Evolutionary conservation across 2,797 vertebrate genomes (phyloP), one percentile per base, ranked within the genome.

Genomic region (Channallabes apus): DNA sequence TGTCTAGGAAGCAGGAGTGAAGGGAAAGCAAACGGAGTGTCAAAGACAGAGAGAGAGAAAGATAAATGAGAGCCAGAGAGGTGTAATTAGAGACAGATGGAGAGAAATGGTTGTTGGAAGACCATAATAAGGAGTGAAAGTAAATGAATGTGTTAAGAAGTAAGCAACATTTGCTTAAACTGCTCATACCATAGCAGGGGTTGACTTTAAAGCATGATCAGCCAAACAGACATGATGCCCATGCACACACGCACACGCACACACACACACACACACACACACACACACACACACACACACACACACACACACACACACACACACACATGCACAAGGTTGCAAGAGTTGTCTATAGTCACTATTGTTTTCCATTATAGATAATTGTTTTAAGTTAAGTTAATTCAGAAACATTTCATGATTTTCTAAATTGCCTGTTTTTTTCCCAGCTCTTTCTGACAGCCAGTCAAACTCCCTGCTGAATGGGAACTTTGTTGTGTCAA

Each of bases 401-500:
- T 32, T 32, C 18, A 35, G 54, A 77, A 77, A n/a, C 73, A 29
- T 75, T 56, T 75, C 15, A 58, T 78, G 35, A 32, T 35, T 88
- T 20, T 41, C 88, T 76, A 80, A 88, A 90, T 90, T 2, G 88
- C 91, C 81, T 86, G 69, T 91, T n/a, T 81, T 51, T 18, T 82
- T 58, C 90, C 15, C 91, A 99, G 98, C 98, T 59, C 94, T 99
- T 89, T 97, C 98, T 72, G 97, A 99, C 88, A 91, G 93, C 90
- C 96, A 96, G 51, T 97, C 97, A 87, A 97, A 97, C 92, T 97
- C 96, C 88, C 93, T 99, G 82, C 94, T 99, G 88, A 99, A 99
- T 88, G 98, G 98, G 87, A 97, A 99, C 95, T 98, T 98, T 92
- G 96, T 99, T 93, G 98, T 99, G 90, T 97, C 96, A 93, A 97